Conservation (phyloP, 2,888 invertebrate species). For the Andrena flavipes region DNA sequence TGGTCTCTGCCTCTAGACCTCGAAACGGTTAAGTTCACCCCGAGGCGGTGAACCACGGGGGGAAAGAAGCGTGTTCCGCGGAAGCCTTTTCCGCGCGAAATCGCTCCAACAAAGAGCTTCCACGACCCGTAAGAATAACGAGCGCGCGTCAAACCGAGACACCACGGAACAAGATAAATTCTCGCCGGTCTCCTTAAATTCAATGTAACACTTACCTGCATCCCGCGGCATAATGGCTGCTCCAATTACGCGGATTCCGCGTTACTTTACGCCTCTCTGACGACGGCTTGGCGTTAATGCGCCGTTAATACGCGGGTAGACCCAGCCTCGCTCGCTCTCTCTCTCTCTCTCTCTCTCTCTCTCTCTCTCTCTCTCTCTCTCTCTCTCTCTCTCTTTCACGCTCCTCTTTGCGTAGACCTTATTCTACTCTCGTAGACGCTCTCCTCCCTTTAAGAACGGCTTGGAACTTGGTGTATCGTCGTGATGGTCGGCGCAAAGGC, state of each 20-base stretch:
- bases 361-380: background rate
- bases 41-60: constrained; percentile 5
- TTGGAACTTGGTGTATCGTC: constrained; percentile 52
- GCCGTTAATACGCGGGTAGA: constrained; percentile 68
- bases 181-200: constrained; percentile 52
- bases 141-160: constrained; percentile 42
- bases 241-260: constrained; percentile 71
- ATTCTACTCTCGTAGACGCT: constrained; percentile 36
- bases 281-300: constrained; percentile 64
- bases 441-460: constrained; percentile 35
- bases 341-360: no score
- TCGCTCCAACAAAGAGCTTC: constrained; percentile 21
- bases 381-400: no score
- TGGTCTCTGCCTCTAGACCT: background rate
- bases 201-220: constrained; percentile 66
- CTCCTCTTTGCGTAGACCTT: constrained; percentile 27
- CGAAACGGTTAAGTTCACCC: background rate
- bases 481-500: constrained; percentile 58
- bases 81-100: background rate
- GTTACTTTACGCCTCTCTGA: constrained; percentile 60
- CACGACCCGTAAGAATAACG: constrained; percentile 38
- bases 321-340: constrained; percentile 4
- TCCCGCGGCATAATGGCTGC: constrained; percentile 62
- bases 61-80: background rate
- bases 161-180: constrained; percentile 56